phyloP scores from a whole-genome alignment of 2,113 vertebrate genomes.

The Apeltes quadracus region DNA sequence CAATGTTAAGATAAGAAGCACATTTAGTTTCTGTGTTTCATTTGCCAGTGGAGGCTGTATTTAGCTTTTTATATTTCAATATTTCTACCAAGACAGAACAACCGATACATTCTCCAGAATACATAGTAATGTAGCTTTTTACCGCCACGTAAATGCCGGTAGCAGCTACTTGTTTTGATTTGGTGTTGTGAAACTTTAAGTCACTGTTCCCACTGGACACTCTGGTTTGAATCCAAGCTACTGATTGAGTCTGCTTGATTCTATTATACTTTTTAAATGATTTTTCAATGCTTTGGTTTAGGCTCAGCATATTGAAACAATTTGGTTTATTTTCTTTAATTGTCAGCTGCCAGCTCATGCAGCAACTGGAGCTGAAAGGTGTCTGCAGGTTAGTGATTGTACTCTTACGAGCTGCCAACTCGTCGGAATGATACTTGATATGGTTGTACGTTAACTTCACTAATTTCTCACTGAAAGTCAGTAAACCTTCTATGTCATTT shows the following conservation, averaged over 20 bases:
- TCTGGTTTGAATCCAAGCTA: slow-evolving; percentile 29
- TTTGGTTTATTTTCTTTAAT: not conserved
- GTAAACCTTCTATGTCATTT: slow-evolving; percentile 68
- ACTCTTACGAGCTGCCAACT: slow-evolving; percentile 29
- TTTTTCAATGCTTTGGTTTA: slow-evolving; percentile 47
- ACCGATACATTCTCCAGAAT: slow-evolving; percentile 60
- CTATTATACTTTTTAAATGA: slow-evolving; percentile 12
- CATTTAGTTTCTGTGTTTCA: slow-evolving; percentile 78
- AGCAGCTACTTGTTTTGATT: slow-evolving; percentile 63
- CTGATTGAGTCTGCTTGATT: slow-evolving; percentile 20
- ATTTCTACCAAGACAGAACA: slow-evolving; percentile 72
- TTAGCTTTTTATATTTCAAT: slow-evolving; percentile 72
- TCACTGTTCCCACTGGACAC: slow-evolving; percentile 60
- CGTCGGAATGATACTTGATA: slow-evolving; percentile 47
- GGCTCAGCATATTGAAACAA: slow-evolving; percentile 47
- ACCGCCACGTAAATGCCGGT: slow-evolving; percentile 70
- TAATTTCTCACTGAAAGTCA: slow-evolving; percentile 64
- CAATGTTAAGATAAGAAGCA: slow-evolving; percentile 82
- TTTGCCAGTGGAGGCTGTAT: slow-evolving; percentile 65
- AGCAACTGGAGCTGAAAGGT: slow-evolving; percentile 22
- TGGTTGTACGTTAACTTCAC: slow-evolving; percentile 56
- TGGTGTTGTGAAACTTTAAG: slow-evolving; percentile 65
- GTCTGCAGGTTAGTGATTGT: slow-evolving; percentile 36
- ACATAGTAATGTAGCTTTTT: slow-evolving; percentile 58
- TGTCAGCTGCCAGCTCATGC: slow-evolving; percentile 29